phyloP scores from a whole-genome alignment of 2,797 vertebrate species.

The Channallabes apus region DNA sequence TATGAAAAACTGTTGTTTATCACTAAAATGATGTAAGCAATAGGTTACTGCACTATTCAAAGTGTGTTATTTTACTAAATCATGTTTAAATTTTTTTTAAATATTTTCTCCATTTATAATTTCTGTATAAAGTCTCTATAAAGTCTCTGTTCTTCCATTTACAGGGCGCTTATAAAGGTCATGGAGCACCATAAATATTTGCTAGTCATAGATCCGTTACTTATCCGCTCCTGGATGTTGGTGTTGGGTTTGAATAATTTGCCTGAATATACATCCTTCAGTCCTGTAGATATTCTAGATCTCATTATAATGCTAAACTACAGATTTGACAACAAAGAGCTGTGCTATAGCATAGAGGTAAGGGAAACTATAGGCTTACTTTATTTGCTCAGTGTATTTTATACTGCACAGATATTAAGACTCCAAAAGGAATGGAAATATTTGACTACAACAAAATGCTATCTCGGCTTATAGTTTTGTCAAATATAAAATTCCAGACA shows the following conservation, averaged over 20 bases:
- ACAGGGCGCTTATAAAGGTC: constrained; percentile 65
- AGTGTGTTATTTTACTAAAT: background rate
- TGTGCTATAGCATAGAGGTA: background rate
- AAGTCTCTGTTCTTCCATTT: background rate
- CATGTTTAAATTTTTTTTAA: background rate
- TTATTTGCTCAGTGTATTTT: background rate
- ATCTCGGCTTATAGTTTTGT: background rate
- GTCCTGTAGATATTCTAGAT: constrained; percentile 66
- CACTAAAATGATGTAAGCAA: no score
- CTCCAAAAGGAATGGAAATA: background rate
- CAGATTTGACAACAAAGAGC: background rate
- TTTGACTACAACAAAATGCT: no score
- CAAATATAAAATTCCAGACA: background rate
- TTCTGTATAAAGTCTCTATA: no score
- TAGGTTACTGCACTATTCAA: no score
- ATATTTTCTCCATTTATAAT: background rate
- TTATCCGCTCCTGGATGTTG: constrained; percentile 79
- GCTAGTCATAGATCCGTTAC: constrained; percentile 67
- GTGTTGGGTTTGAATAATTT: constrained; percentile 69
- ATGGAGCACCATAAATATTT: constrained; percentile 68
- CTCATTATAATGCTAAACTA: constrained; percentile 41
- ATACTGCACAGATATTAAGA: background rate
- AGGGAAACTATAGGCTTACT: background rate
- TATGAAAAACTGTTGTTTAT: background rate
- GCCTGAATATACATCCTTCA: constrained; percentile 54